phyloP scores from a whole-genome alignment of 2,797 vertebrate genomes.

The Hyperoplus lanceolatus region DNA sequence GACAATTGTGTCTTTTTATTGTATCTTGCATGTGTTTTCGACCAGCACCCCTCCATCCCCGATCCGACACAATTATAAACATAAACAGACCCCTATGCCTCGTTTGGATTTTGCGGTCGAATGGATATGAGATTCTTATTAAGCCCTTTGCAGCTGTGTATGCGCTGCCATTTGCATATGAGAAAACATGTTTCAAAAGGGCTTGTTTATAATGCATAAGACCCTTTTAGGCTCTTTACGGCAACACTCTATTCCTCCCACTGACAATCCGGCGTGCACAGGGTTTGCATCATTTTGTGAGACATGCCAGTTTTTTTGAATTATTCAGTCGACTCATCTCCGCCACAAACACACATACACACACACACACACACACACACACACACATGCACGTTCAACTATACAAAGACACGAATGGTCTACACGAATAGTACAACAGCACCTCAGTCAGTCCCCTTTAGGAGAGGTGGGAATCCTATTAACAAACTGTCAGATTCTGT shows the following conservation, averaged over 20 bases:
- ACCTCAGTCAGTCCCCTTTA: conserved; percentile 72
- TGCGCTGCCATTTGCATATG: conserved; percentile 81
- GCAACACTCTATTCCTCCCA: conserved; percentile 81
- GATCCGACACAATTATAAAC: conserved; percentile 64
- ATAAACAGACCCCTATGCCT: conserved; percentile 73
- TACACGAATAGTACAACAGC: conserved; percentile 75
- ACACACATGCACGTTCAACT: conserved; percentile 70
- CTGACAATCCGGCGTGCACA: conserved; percentile 80
- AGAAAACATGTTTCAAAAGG: conserved; percentile 80
- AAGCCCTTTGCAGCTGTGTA: conserved; percentile 70
- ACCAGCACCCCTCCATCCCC: conserved; percentile 61
- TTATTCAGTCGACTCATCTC: conserved; percentile 88
- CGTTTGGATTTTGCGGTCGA: conserved; percentile 70
- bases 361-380: conserved; percentile 66
- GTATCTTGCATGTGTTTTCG: conserved; percentile 45
- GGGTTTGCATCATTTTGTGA: conserved; percentile 85
- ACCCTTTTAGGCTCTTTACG: conserved; percentile 87
- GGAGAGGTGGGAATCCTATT: conserved; percentile 77
- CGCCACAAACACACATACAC: conserved; percentile 78
- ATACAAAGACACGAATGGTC: conserved; percentile 67
- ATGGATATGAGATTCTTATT: conserved; percentile 66
- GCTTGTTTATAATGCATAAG: conserved; percentile 87
- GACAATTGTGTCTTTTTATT: conserved; percentile 54
- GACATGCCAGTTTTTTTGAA: conserved; percentile 84
- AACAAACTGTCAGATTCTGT: conserved; percentile 73